phyloP scores from a whole-genome alignment of 2,797 vertebrate species.

The Borostomias antarcticus region DNA sequence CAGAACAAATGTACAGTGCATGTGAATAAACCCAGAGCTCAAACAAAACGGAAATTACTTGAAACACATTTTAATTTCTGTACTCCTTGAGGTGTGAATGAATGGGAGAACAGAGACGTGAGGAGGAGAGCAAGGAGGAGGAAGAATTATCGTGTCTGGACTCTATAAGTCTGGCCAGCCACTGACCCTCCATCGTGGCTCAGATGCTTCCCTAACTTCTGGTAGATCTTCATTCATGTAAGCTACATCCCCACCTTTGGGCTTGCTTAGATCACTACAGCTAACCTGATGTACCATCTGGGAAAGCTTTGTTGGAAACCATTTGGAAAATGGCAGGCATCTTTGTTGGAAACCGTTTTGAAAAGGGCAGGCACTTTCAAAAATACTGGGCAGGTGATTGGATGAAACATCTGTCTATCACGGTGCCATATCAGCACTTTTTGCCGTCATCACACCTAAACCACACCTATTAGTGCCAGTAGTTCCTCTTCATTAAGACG shows the following conservation, averaged over 20 bases:
- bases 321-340: too few species aligned
- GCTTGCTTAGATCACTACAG: neutral
- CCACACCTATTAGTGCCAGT: too few species aligned
- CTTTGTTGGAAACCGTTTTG: too few species aligned
- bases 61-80: constrained; percentile 31
- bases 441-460: too few species aligned
- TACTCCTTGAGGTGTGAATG: constrained; percentile 30
- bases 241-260: neutral
- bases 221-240: constrained; percentile 3
- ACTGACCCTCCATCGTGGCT: constrained; percentile 5
- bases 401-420: too few species aligned
- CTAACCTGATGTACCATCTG: too few species aligned
- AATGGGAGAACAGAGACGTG: constrained; percentile 24
- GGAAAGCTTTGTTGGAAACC: too few species aligned
- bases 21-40: too few species aligned
- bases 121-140: neutral
- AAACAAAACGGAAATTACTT: constrained; percentile 29
- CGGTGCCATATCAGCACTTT: too few species aligned
- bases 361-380: too few species aligned
- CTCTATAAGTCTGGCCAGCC: constrained; percentile 15
- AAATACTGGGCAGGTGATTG: too few species aligned
- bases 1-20: constrained; percentile 32
- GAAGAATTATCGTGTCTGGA: constrained; percentile 17
- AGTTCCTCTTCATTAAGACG: too few species aligned
- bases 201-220: neutral